These are phyloP conservation scores for Equus przewalskii DNA, from an alignment of 2,113 vertebrate genomes.

Conservation along the genomic window DNA sequence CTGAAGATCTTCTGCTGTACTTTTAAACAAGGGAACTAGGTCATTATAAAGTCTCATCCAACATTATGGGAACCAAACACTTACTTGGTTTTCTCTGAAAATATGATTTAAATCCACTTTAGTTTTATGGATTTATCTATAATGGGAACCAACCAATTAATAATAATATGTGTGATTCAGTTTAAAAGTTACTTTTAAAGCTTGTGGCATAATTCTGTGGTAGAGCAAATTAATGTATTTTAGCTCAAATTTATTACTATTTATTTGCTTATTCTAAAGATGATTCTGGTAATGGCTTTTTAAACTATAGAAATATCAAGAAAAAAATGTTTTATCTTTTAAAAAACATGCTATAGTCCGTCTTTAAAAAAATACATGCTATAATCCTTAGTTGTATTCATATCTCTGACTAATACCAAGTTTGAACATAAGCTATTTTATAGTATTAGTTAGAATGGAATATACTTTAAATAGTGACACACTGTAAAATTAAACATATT, in stretches of 20 bases:
- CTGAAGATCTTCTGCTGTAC: neutral
- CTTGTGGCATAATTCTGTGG: neutral
- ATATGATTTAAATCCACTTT: neutral
- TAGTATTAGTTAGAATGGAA: neutral
- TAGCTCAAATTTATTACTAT: neutral
- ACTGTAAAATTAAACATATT: slow-evolving; percentile 11
- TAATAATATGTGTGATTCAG: neutral
- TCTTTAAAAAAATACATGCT: neutral
- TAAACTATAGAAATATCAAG: neutral
- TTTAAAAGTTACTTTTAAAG: slow-evolving; percentile 18
- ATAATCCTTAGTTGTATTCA: neutral
- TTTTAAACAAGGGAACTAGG: neutral
- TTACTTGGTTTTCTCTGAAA: neutral
- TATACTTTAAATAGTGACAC: neutral
- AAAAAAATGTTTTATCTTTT: neutral
- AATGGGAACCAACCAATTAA: slow-evolving; percentile 16
- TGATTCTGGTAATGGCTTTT: neutral
- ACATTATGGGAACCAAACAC: neutral
- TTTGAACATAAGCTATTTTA: too few species aligned
- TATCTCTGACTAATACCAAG: neutral
- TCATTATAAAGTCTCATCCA: neutral
- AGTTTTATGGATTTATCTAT: slow-evolving; percentile 14
- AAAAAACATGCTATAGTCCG: neutral
- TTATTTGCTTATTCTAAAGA: neutral
- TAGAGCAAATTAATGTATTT: slow-evolving; percentile 4